Percentiles rank a stretch among this genome's conserved stretches.
Evolutionary conservation across 2,888 invertebrate species (phyloP).

Genomic region (Chaitophorus viminalis): DNA sequence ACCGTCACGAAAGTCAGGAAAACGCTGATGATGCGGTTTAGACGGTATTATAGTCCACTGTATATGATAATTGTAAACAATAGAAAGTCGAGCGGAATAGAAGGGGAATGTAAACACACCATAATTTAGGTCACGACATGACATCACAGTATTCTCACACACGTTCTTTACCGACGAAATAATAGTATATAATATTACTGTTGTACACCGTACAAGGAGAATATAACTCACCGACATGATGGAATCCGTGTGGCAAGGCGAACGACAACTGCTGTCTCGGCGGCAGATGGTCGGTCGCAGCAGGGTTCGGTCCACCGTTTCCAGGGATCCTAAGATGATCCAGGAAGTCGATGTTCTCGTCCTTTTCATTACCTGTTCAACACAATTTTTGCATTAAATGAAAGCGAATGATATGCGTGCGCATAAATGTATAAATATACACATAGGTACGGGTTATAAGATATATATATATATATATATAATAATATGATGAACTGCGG

Average conservation of each 20-base stretch:
- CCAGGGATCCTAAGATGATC: conserved; percentile 54
- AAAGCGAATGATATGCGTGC: conserved; percentile 4
- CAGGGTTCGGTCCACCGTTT: conserved; percentile 35
- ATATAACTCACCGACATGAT: conserved; percentile 57
- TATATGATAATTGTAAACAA: conserved; percentile 22
- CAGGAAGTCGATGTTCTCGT: conserved; percentile 59
- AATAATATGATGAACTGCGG: background rate
- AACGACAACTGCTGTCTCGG: conserved; percentile 57
- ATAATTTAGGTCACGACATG: conserved; percentile 35
- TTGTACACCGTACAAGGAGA: background rate
- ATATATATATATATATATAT: no score
- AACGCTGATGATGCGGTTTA: background rate
- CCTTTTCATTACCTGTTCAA: conserved; percentile 52
- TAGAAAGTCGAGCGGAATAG: conserved; percentile 48
- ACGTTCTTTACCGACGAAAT: background rate
- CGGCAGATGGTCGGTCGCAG: conserved; percentile 44
- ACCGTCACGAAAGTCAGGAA: background rate
- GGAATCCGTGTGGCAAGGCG: conserved; percentile 54
- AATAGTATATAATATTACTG: background rate
- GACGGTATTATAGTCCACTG: background rate
- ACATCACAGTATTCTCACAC: background rate
- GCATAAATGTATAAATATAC: no score
- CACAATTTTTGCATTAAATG: background rate
- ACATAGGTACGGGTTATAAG: background rate
- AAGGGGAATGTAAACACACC: conserved; percentile 22